Base-by-base conservation (phyloP, 2,888 invertebrate species). In the Phasia obesa region DNA sequence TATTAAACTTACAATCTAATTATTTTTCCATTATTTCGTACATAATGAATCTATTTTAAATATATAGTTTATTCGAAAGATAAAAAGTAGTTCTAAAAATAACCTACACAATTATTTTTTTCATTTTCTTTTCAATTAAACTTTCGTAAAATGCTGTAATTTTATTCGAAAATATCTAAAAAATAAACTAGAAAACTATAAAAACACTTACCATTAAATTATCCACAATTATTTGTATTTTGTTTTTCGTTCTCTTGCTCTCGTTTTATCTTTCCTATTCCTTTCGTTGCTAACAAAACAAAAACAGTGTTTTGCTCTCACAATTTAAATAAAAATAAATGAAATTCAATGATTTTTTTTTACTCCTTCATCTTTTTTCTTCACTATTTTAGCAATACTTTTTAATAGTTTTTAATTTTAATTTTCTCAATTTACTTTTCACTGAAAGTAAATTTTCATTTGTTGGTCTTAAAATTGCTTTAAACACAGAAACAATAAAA, bases 121-220 rank as follows among this genome's bases (percentile, higher is more conserved):
- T 19, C n/a, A n/a, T 31, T 31, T 31, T 42, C 5, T 5, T 65
- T 23, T 47, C 31, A 47, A n/a, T 23, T n/a, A 19, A 47, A 42
- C 19, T 27, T 35, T 65, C n/a, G 19, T 44, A 42, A 51, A 67
- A 73, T 74, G 67, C 79, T 80, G 79, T 74, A 80, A 73, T 67
- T 80, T 80, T 53, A 25, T 13, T 6, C 0, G 6, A 15, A 55
- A 19, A 9, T 25, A 15, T 21, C 7, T 4, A 21, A 31, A 38
- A 31, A 47, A 47, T 15, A 38, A 7, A 35, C 35, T 11, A 4
- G 9, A 42, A 53, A 27, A 7, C n/a, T 38, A 47, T 21, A 62
- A 15, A 55, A 49, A 21, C 1, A 80, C 79, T 80, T 19, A 80
- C 79, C 79, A 60, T 27, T 62, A 9, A 31, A 27, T 47, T 47